Base-by-base conservation (phyloP, 2,888 invertebrate genomes). In the Clitarchus hookeri region DNA sequence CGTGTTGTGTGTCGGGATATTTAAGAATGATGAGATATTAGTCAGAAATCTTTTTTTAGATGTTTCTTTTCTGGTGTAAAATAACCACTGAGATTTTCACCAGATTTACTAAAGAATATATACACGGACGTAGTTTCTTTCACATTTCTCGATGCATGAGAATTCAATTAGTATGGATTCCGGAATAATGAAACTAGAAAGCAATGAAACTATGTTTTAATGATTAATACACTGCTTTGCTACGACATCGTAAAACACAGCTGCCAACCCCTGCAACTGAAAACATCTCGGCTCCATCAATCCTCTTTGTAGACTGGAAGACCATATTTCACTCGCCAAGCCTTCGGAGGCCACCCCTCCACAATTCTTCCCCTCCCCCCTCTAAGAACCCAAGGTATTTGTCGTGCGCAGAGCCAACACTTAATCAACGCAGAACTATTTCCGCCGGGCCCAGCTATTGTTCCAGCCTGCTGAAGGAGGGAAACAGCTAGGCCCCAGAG, bases 341-440 rank as follows among this genome's bases (percentile, higher is more conserved):
- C 11, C 65, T 23, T 19, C 3, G 19, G 65, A 16, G 6, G 8
- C 48, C 8, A 23, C 65, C 16, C 65, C 65, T 65, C 65, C 65
- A 1, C 48, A 1, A 11, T n/a, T n/a, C n/a, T n/a, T n/a, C n/a
- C 48, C 8, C 11, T 8, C 48, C 16, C 8, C 48, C 11, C 48
- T 8, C 3, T 6, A 16, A 1, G 1, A 13, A 48, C 48, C 16
- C 48, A 1, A 6, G 65, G 65, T 1, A 65, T 65, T 65, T 65
- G 65, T 65, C 65, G 65, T 65, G 11, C 0, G 65, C 65, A 65
- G 65, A 65, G n/a, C 65, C 65, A n/a, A 65, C 65, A n/a, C 65
- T 65, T 65, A 65, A 65, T 65, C 65, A 65, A 65, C 65, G 65
- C 65, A 65, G 11, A 65, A 65, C 65, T 65, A 65, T 65, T 65